Evolutionary conservation across 2,888 invertebrate species (phyloP).

Genomic region (Melipona beecheii): DNA sequence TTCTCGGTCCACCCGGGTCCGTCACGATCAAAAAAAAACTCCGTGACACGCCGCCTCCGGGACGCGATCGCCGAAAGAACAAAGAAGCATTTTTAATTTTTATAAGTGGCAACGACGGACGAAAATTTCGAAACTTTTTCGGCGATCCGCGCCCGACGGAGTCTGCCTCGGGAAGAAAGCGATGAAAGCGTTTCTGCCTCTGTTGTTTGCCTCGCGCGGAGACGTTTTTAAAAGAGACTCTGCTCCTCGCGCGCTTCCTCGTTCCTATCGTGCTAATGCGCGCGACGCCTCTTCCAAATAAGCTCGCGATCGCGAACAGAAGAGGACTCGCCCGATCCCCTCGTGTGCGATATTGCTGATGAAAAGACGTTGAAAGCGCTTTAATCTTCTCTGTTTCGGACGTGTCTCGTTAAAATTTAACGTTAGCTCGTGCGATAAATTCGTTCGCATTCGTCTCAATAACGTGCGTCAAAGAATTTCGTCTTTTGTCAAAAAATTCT

Average conservation of each 20-base stretch:
- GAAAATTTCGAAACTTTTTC: conserved; percentile 52
- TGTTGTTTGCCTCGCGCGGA: not conserved
- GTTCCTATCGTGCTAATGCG: not conserved
- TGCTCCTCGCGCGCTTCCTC: not conserved
- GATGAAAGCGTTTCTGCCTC: conserved; percentile 41
- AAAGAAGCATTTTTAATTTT: conserved; percentile 57
- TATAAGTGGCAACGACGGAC: conserved; percentile 41
- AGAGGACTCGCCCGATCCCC: not conserved
- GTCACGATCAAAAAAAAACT: not conserved
- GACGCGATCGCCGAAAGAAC: not conserved
- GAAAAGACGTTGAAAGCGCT: not conserved
- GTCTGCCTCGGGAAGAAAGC: conserved; percentile 1
- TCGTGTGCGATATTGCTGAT: not conserved
- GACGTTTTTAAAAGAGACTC: not conserved
- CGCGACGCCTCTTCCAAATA: not conserved
- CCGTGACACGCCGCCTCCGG: not conserved
- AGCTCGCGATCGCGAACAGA: not conserved
- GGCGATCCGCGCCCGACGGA: not conserved
- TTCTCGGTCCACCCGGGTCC: not conserved
- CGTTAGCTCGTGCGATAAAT: no score
- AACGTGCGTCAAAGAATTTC: no score
- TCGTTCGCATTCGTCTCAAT: no score
- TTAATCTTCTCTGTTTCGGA: not conserved
- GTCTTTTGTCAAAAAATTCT: no score
- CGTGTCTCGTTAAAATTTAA: no score